phyloP scores from a whole-genome alignment of 2,888 invertebrate species.

The Lamellibrachia satsuma region DNA sequence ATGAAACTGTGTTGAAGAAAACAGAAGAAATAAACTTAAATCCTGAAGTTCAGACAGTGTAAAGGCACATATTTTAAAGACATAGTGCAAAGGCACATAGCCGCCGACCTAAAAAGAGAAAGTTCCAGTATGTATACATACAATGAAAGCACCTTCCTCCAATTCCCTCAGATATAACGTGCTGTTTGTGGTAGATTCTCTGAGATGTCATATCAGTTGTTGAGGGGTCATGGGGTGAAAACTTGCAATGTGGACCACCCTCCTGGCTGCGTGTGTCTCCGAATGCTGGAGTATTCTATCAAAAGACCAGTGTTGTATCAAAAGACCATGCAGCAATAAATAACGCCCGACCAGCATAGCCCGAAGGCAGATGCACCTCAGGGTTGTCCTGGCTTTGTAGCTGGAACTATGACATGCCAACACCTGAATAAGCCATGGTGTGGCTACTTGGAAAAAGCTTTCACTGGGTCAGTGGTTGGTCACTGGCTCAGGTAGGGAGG shows the following conservation, averaged over 20 bases:
- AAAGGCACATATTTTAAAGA: too few relatives aligned
- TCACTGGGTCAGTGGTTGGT: neutral
- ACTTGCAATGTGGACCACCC: neutral
- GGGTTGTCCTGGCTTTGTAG: neutral
- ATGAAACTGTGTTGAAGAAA: too few relatives aligned
- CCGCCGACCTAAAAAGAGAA: too few relatives aligned
- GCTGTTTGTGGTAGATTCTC: too few relatives aligned
- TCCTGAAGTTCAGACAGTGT: too few relatives aligned
- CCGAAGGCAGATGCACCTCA: neutral
- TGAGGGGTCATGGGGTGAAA: neutral
- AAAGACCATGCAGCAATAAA: neutral
- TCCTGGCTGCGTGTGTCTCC: neutral
- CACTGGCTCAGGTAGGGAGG: neutral
- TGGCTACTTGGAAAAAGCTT: neutral
- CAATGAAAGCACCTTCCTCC: too few relatives aligned
- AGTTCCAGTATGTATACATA: too few relatives aligned
- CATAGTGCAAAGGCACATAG: too few relatives aligned
- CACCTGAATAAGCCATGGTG: neutral
- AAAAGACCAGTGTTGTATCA: neutral
- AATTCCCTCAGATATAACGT: too few relatives aligned
- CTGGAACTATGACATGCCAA: neutral
- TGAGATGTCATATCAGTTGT: too few relatives aligned
- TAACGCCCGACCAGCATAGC: neutral
- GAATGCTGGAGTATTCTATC: neutral
- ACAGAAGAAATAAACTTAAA: too few relatives aligned